These are phyloP conservation scores for Pycnomerus fuliginosus DNA, from an alignment of 2,888 invertebrate genomes.

Conservation along the genomic window DNA sequence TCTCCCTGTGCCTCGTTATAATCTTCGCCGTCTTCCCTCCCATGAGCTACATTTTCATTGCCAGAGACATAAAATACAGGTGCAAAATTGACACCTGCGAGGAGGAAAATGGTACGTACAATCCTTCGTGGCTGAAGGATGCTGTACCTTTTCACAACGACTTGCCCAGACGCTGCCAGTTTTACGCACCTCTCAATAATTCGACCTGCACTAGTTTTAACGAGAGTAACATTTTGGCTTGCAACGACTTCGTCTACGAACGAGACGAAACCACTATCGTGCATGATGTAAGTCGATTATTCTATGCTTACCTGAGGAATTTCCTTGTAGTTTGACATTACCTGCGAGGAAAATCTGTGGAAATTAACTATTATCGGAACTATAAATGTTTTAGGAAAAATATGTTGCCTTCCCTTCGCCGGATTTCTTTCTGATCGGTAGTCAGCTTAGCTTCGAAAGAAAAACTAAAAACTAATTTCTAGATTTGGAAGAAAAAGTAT, in stretches of 20 bases:
- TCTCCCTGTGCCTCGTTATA: conserved; percentile 36
- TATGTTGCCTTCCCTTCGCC: conserved; percentile 66
- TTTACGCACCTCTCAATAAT: conserved; percentile 28
- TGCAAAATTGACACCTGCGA: conserved; percentile 58
- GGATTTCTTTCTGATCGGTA: conserved; percentile 66
- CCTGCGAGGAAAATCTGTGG: conserved; percentile 64
- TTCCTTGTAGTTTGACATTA: conserved; percentile 60
- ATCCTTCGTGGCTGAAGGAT: conserved; percentile 53
- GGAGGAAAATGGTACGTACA: conserved; percentile 44
- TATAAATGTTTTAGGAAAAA: conserved; percentile 71
- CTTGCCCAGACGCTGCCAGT: conserved; percentile 36
- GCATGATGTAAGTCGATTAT: conserved; percentile 42
- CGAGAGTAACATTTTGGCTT: conserved; percentile 30
- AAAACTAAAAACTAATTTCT: conserved; percentile 20
- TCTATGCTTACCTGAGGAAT: not conserved
- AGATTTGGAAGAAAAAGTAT: conserved; percentile 62
- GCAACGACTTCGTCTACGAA: conserved; percentile 43
- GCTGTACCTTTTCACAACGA: conserved; percentile 51
- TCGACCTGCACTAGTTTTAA: conserved; percentile 25
- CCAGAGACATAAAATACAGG: conserved; percentile 41
- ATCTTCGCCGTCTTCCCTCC: conserved; percentile 36
- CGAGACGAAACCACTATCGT: conserved; percentile 43
- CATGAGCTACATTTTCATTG: conserved; percentile 41
- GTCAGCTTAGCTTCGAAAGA: not conserved
- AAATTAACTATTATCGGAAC: conserved; percentile 70